Base-by-base conservation (phyloP, 2,888 invertebrate species). In the Tenthredo notha region DNA sequence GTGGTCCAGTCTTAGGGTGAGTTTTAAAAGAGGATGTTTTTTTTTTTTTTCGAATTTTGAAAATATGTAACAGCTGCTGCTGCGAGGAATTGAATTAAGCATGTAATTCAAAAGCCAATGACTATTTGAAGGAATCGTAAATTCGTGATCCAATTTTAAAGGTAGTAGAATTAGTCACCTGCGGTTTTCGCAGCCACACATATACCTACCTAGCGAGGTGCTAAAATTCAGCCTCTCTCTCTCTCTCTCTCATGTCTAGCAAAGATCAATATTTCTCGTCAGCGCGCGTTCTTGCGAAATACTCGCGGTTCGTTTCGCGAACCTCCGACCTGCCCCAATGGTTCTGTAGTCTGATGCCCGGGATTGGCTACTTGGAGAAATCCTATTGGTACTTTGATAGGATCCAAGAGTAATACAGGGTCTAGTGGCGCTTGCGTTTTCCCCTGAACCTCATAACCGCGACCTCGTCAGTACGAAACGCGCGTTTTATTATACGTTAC, bases 1-100 rank as follows among this genome's bases (percentile, higher is more conserved):
- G 77, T 96, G 95, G 95, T 95, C 95, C 84, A 95, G 95, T 92
- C 94, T 96, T 75, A 95, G 96, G 94, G 96, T 96, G 91, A 92
- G 92, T 89, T 61, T 25, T 78, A 0, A n/a, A 6, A 65, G 4
- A 12, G n/a, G 15, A 1, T 12, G 2, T 12, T 15, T 47, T 15
- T 37, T 0, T 7, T 4, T 33, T 33, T 33, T 9, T 40, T 0
- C 2, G 33, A 12, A 3, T 12, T 43, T 43, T 43, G 3, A 3
- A 47, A 47, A 47, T 9, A 12, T 47, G 3, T 47, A 4, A 15
- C 2, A 47, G 3, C 12, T 10, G 10, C 47, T 15, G 47, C 12
- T 10, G 10, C 47, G 3, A 15, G 47, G 47, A 47, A 47, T 47
- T 15, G 12, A 15, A 47, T 47, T 47, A 47, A 15, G 47, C 47